phyloP scores from a whole-genome alignment of 2,888 invertebrate genomes.

The Netelia fuscicornis region DNA sequence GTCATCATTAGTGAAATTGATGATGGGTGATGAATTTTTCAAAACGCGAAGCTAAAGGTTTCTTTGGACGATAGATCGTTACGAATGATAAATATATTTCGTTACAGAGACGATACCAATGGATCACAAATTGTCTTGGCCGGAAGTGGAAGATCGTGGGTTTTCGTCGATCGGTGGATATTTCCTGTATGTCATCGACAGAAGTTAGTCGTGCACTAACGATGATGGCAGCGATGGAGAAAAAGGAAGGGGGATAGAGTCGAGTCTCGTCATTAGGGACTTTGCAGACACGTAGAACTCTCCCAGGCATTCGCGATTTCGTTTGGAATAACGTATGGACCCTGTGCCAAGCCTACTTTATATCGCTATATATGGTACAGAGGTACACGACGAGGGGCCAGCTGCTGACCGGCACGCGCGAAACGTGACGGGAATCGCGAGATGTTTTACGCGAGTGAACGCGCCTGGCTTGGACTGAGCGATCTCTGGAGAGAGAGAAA shows the following conservation, averaged over 20 bases:
- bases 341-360: background rate
- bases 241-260: background rate
- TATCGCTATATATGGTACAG: slow-evolving; percentile 23
- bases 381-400: slow-evolving; percentile 67
- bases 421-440: slow-evolving; percentile 77
- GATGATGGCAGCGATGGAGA: too few species aligned
- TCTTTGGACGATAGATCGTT: background rate
- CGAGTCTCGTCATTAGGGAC: slow-evolving; percentile 76
- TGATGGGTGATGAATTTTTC: background rate
- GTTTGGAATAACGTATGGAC: slow-evolving; percentile 50
- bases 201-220: too few species aligned
- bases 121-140: background rate
- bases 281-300: slow-evolving; percentile 75
- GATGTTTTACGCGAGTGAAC: slow-evolving; percentile 47
- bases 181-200: background rate
- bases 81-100: background rate
- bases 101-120: background rate
- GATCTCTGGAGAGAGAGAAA: slow-evolving; percentile 19
- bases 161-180: background rate
- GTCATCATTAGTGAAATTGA: slow-evolving; percentile 24
- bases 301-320: slow-evolving; percentile 54
- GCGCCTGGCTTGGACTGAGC: slow-evolving; percentile 29
- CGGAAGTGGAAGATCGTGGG: background rate
- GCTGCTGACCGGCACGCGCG: slow-evolving; percentile 71
- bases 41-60: background rate